Percentiles rank a stretch among this genome's conserved stretches.
Conservation (phyloP, 2,888 invertebrate species). For the Anthrax anthrax region DNA sequence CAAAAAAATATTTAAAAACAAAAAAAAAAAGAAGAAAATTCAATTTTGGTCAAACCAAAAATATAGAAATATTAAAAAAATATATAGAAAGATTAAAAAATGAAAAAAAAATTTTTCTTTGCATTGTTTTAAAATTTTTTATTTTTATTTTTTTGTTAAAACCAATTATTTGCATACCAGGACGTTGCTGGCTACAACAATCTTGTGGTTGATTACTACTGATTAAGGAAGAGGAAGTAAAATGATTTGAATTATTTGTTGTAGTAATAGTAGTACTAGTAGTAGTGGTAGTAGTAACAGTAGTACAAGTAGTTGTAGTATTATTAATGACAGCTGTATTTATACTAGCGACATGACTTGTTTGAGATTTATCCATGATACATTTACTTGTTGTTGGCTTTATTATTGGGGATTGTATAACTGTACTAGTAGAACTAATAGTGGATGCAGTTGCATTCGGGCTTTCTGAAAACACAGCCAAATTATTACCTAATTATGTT, state of each 20-base stretch:
- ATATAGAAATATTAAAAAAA: not conserved
- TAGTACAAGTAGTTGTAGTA: no score
- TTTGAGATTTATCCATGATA: constrained; percentile 9
- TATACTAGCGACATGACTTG: constrained; percentile 3
- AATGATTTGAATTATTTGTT: not conserved
- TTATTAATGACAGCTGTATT: not conserved
- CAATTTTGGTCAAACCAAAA: no score
- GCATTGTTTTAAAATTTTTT: no score
- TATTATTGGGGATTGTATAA: constrained; percentile 11
- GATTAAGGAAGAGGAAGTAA: no score
- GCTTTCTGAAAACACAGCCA: constrained; percentile 13
- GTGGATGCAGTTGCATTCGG: constrained; percentile 13
- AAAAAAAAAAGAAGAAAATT: no score
- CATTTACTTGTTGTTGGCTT: constrained; percentile 10
- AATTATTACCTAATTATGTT: not conserved
- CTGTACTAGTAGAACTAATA: constrained; percentile 12
- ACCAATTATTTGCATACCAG: constrained; percentile 11
- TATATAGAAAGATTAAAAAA: not conserved
- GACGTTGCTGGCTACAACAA: constrained; percentile 3
- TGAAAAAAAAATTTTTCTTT: not conserved
- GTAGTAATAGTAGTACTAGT: constrained; percentile 2
- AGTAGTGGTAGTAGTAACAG: not conserved
- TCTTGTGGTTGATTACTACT: not conserved
- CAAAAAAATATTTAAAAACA: no score
- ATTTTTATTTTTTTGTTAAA: constrained; percentile 1